Percentiles rank a stretch among this genome's conserved stretches.
Conservation (phyloP, 2,888 invertebrate species). For the Dendrolimus pini region DNA sequence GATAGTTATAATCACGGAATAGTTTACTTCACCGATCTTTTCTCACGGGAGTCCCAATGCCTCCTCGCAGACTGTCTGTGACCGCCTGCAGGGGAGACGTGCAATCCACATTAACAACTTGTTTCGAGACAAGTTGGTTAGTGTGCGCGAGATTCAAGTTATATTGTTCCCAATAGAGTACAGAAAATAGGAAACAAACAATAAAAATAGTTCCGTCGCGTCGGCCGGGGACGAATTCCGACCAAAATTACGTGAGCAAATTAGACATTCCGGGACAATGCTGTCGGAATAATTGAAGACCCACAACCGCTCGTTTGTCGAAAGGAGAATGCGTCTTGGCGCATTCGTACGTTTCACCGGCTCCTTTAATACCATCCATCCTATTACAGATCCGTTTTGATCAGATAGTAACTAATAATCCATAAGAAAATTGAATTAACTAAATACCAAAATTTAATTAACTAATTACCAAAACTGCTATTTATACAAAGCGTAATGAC, state of each 20-base stretch:
- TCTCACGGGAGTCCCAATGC: neutral
- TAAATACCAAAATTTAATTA: no score
- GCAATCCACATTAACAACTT: conserved; percentile 64
- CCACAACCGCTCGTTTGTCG: conserved; percentile 41
- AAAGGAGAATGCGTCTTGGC: conserved; percentile 34
- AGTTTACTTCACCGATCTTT: neutral
- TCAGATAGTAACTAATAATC: no score
- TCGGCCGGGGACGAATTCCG: conserved; percentile 65
- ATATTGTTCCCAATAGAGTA: conserved; percentile 61
- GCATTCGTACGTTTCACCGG: neutral
- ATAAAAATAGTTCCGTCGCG: conserved; percentile 72
- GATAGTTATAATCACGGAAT: no score
- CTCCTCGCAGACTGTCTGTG: neutral
- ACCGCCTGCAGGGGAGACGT: conserved; percentile 39
- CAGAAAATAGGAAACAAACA: conserved; percentile 71
- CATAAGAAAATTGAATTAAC: no score
- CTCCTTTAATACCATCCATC: neutral
- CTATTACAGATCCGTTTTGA: no score
- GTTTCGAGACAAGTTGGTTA: conserved; percentile 54
- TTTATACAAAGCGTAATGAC: no score
- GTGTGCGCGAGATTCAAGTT: conserved; percentile 56
- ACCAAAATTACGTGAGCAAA: conserved; percentile 74
- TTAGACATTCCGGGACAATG: conserved; percentile 72
- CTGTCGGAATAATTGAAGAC: conserved; percentile 61
- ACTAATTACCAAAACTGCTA: no score